phyloP scores from a whole-genome alignment of 2,113 vertebrate species.

The Carlito syrichta region DNA sequence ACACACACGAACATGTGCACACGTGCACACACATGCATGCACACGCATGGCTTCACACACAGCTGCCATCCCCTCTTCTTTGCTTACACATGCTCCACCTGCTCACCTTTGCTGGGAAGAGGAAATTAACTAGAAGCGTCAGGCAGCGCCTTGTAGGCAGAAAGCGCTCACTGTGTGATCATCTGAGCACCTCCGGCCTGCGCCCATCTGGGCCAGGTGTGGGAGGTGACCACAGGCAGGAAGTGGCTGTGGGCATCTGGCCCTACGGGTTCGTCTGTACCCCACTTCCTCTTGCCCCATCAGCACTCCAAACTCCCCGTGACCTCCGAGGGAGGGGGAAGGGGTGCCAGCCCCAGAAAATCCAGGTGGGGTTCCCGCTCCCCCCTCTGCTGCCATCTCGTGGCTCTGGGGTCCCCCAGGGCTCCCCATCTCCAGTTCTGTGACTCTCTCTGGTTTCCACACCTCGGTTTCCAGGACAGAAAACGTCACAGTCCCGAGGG shows the following conservation, averaged over 20 bases:
- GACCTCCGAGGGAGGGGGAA: background rate
- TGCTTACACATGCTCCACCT: no score
- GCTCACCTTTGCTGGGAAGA: background rate
- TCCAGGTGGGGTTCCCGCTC: background rate
- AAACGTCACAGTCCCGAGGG: background rate
- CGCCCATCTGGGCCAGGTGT: background rate
- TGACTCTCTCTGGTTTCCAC: background rate
- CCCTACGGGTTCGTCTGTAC: constrained; percentile 24
- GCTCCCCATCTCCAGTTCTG: background rate
- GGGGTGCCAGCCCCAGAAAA: background rate
- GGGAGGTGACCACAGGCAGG: background rate
- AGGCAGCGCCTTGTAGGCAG: no score
- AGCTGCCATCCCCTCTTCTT: no score
- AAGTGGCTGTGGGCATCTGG: background rate
- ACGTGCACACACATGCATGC: background rate
- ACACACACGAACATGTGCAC: no score
- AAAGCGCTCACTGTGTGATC: accelerated
- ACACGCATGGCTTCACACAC: no score
- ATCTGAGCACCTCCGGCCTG: background rate
- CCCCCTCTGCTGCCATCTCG: background rate
- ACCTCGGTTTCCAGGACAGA: background rate
- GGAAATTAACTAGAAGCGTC: background rate
- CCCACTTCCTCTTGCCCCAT: background rate
- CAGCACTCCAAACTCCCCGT: background rate
- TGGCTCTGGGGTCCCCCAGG: background rate